phyloP scores from a whole-genome alignment of 2,797 vertebrate genomes.

The Synanceia verrucosa region DNA sequence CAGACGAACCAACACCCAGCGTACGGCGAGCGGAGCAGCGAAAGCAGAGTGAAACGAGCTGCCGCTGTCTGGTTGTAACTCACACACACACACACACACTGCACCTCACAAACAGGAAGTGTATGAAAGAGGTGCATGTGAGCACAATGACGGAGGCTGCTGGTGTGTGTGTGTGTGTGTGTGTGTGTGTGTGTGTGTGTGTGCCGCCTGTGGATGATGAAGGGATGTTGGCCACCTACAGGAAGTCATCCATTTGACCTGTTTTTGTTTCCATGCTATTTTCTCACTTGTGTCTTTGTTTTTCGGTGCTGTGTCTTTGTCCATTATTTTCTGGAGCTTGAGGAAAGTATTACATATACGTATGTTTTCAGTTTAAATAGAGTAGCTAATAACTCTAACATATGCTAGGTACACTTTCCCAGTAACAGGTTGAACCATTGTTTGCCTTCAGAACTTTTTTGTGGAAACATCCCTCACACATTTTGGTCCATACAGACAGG shows the following conservation, averaged over 20 bases:
- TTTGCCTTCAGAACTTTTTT: background rate
- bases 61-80: background rate
- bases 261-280: slow-evolving; percentile 58
- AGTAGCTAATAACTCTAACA: background rate
- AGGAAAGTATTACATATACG: background rate
- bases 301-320: slow-evolving; percentile 43
- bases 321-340: slow-evolving; percentile 14
- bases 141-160: slow-evolving; percentile 70
- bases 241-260: slow-evolving; percentile 71
- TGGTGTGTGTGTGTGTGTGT: slow-evolving; percentile 10
- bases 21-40: background rate
- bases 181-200: slow-evolving; percentile 18
- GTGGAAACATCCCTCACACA: no score
- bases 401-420: background rate
- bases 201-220: slow-evolving; percentile 51
- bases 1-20: slow-evolving; percentile 75
- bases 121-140: slow-evolving; percentile 62
- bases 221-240: slow-evolving; percentile 65
- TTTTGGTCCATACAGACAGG: no score
- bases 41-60: slow-evolving; percentile 16
- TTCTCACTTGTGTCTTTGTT: slow-evolving; percentile 58
- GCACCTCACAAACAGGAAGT: slow-evolving; percentile 77
- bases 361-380: background rate
- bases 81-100: slow-evolving; percentile 22
- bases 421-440: background rate